Conservation (phyloP, 2,797 vertebrate genomes). For the Ara ararauna region DNA sequence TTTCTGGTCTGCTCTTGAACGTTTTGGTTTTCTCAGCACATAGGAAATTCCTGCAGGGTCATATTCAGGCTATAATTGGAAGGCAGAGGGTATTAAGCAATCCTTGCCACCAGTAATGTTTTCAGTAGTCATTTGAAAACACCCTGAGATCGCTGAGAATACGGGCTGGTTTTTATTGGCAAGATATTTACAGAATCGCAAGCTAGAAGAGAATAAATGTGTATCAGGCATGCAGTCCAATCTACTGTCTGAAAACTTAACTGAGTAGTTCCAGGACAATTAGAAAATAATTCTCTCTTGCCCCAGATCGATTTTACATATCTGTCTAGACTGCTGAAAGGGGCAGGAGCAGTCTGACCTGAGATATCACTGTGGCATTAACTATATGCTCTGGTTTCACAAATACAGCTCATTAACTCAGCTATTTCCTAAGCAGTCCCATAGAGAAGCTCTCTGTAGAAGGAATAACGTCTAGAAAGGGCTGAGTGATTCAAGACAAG, state of each 20-base stretch:
- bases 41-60: not conserved
- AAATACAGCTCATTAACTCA: not conserved
- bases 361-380: not conserved
- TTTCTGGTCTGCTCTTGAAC: not conserved
- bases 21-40: not conserved
- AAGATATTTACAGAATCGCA: not conserved
- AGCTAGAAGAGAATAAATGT: not conserved
- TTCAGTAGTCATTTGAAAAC: not conserved
- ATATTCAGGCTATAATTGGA: not conserved
- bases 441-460: not conserved
- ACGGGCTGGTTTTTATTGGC: not conserved
- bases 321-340: not conserved
- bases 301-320: not conserved
- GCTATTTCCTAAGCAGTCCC: not conserved
- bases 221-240: not conserved
- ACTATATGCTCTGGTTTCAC: not conserved
- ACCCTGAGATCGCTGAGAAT: not conserved
- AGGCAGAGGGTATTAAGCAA: not conserved
- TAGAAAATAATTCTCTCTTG: not conserved
- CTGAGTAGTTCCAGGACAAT: not conserved
- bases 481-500: accelerated
- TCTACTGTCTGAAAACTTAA: not conserved
- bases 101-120: not conserved
- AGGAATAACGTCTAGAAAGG: not conserved
- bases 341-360: not conserved